Percentiles rank a stretch among this genome's conserved stretches.
These are phyloP conservation scores for Falco cherrug DNA, from an alignment of 2,797 vertebrate genomes.

Conservation along the genomic window DNA sequence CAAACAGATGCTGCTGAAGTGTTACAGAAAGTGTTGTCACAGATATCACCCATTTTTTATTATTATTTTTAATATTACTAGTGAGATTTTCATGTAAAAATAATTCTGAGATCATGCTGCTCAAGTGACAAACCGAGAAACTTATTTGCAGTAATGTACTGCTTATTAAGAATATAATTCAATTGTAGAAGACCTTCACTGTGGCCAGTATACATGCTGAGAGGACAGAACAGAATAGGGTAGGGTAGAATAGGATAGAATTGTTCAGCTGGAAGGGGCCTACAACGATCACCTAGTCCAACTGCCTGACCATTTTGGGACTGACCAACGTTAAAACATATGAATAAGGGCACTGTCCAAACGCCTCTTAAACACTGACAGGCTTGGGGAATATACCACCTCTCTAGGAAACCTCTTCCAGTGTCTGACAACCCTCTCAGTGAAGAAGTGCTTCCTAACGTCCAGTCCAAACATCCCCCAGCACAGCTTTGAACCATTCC, in stretches of 20 bases:
- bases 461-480: not conserved
- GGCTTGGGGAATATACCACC: not conserved
- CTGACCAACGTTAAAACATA: not conserved
- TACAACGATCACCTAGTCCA: not conserved
- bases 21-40: not conserved
- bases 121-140: not conserved
- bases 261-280: not conserved
- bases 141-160: not conserved
- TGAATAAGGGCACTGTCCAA: not conserved
- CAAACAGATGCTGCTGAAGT: not conserved
- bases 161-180: not conserved
- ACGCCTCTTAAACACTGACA: not conserved
- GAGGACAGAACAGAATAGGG: not conserved
- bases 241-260: not conserved
- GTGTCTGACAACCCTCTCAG: not conserved
- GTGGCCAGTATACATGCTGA: rapidly evolving
- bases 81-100: not conserved
- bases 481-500: not conserved
- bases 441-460: not conserved
- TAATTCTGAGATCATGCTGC: not conserved
- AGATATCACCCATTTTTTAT: not conserved
- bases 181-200: not conserved
- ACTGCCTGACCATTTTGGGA: not conserved
- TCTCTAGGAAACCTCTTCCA: not conserved
- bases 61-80: not conserved